Percentiles rank a stretch among this genome's conserved stretches.
phyloP scores from a whole-genome alignment of 2,113 vertebrate species.

The Dendrocopos noguchii region DNA sequence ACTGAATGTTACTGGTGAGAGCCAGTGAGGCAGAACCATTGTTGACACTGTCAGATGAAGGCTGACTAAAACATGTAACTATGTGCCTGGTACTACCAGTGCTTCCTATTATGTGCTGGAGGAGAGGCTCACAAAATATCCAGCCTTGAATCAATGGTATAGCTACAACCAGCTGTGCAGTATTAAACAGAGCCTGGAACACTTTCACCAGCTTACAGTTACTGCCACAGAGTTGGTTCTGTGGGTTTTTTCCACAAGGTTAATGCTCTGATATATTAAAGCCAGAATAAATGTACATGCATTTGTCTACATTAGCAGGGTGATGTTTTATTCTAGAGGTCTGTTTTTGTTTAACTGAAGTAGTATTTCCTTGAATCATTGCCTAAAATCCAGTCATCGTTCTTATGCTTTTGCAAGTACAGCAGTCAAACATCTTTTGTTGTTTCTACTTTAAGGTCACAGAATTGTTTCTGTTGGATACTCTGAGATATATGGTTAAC shows the following conservation, averaged over 20 bases:
- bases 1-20: not conserved
- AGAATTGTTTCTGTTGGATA: not conserved
- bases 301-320: not conserved
- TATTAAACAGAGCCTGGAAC: not conserved
- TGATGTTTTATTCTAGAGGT: not conserved
- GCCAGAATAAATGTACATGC: not conserved
- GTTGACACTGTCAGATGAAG: not conserved
- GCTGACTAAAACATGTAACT: not conserved
- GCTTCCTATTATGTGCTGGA: not conserved
- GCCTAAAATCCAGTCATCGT: not conserved
- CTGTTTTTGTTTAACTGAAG: not conserved
- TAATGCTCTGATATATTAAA: not conserved
- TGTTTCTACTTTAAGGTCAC: not conserved
- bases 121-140: not conserved
- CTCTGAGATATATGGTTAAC: not conserved
- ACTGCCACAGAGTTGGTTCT: not conserved
- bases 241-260: not conserved
- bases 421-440: not conserved
- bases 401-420: not conserved
- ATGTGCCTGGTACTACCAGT: too few relatives aligned
- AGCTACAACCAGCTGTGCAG: not conserved
- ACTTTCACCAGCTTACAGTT: not conserved
- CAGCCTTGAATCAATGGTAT: not conserved
- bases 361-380: not conserved
- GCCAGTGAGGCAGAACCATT: not conserved